Evolutionary conservation across 2,888 invertebrate species (phyloP).

Genomic region (Himalopsyche kuldschensis): DNA sequence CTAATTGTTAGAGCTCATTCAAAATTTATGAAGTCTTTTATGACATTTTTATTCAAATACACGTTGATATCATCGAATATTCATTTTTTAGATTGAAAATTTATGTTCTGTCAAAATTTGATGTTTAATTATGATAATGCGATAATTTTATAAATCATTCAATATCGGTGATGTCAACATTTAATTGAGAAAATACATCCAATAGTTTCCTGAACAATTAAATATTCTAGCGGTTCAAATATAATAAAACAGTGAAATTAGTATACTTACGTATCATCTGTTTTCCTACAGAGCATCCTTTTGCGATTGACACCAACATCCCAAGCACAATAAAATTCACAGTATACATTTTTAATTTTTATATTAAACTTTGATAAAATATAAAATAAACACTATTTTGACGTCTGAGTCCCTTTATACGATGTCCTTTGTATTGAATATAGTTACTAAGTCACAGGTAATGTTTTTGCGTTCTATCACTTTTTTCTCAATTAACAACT

Average conservation of each 20-base stretch:
- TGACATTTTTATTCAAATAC: background rate
- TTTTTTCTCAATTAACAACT: conserved; percentile 23
- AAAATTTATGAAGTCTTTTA: background rate
- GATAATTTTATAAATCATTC: background rate
- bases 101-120: background rate
- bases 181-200: background rate
- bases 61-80: background rate
- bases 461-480: background rate
- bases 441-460: conserved; percentile 5
- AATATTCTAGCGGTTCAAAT: background rate
- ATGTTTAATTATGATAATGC: background rate
- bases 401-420: background rate
- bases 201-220: background rate
- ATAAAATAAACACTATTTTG: conserved; percentile 6
- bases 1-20: background rate
- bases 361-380: conserved; percentile 9
- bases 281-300: conserved; percentile 56
- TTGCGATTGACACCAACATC: conserved; percentile 50
- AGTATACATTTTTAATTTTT: conserved; percentile 23
- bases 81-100: background rate
- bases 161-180: background rate
- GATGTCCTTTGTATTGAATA: conserved; percentile 22
- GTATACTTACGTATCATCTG: conserved; percentile 55
- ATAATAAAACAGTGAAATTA: background rate
- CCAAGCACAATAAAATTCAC: conserved; percentile 52